phyloP scores from a whole-genome alignment of 2,797 vertebrate species.

The Huso huso region DNA sequence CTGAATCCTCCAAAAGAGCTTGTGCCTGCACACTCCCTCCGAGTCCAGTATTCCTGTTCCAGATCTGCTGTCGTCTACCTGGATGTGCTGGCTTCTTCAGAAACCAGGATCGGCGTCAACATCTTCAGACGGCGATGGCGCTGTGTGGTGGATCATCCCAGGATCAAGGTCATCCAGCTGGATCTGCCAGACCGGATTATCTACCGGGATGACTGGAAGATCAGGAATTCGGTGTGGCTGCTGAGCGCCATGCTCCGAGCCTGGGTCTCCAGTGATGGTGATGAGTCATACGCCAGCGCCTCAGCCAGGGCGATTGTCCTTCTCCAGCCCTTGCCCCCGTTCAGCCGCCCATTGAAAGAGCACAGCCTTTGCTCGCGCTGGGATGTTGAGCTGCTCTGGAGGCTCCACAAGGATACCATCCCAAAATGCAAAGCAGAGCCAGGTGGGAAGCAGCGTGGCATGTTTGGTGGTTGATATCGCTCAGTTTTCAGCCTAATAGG shows the following conservation, averaged over 20 bases:
- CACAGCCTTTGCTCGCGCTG: slow-evolving; percentile 51
- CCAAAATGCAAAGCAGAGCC: slow-evolving; percentile 53
- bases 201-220: slow-evolving; percentile 55
- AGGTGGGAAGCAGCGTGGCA: slow-evolving; percentile 38
- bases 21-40: slow-evolving; percentile 33
- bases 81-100: slow-evolving; percentile 50
- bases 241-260: slow-evolving; percentile 48
- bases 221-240: slow-evolving; percentile 50
- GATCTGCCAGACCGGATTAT: slow-evolving; percentile 64
- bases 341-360: slow-evolving; percentile 52
- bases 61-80: slow-evolving; percentile 41
- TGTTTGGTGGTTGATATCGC: too few species aligned
- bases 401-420: slow-evolving; percentile 24
- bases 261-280: slow-evolving; percentile 35
- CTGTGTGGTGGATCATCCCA: slow-evolving; percentile 39
- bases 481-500: too few species aligned
- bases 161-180: slow-evolving; percentile 36
- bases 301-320: slow-evolving; percentile 31
- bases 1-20: slow-evolving; percentile 54
- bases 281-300: slow-evolving; percentile 18
- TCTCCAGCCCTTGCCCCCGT: slow-evolving; percentile 36
- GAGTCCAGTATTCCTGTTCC: slow-evolving; percentile 53
- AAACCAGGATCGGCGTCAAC: slow-evolving; percentile 35
- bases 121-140: slow-evolving; percentile 45
- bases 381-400: slow-evolving; percentile 40